Evolutionary conservation across 2,797 vertebrate species (phyloP), one percentile per base, ranked within the genome.

Genomic region (Botia kubotai): DNA sequence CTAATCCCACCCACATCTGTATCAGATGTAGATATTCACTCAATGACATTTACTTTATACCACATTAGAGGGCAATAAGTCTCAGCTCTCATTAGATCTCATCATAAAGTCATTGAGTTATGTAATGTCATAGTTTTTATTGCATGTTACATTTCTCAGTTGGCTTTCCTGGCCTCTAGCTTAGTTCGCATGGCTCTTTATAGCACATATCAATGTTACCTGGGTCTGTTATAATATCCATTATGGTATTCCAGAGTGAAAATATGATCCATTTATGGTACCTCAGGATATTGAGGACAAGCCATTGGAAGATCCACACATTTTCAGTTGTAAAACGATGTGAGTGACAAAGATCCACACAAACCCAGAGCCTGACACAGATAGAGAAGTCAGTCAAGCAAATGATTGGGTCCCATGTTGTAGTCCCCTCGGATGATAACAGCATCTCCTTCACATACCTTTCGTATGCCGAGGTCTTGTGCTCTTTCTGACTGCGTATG

Each of bases 381-480:
- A 83, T 80, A 80, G 76, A 72, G 52, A 63, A 81, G 76, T 74
- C 80, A 87, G 79, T 83, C 79, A 83, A 82, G 81, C 86, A 69
- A 50, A 82, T 87, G 86, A 87, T 85, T 87, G 79, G 76, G 62
- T 79, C 76, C 77, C 71, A 60, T 80, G 82, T 87, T 80, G 55
- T 48, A 75, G 84, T 77, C 82, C 80, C 39, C 72, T 33, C 46
- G 67, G 66, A 77, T 68, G 77, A 80, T 82, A 74, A 52, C 55
- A 26, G 62, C 39, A 26, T 82, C 74, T 82, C 76, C 70, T 65
- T 83, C 76, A 77, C 52, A 77, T 11, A 65, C 65, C 75, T 77
- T 83, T 77, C 78, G 55, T 74, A 19, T 68, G 75, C 77, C 39
- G 52, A 81, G 43, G 73, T 72, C 57, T 72, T 39, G 8, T 23